Conservation (phyloP, 92 coral and sea anemone species). For the Epizoanthus scotinus region DNA sequence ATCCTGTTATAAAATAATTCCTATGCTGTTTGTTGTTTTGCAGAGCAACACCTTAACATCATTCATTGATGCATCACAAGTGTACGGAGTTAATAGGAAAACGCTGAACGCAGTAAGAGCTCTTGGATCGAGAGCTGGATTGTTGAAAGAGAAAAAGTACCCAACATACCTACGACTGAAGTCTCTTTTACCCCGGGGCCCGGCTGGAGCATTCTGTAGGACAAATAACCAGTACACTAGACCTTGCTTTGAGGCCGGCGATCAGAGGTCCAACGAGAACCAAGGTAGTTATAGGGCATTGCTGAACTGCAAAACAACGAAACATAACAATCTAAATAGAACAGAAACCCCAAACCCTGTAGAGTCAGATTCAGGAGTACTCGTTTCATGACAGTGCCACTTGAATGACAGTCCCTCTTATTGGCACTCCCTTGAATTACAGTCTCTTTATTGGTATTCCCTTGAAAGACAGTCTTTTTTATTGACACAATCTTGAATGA, state of each 20-base stretch:
- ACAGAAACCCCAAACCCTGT: no score
- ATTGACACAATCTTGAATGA: no score
- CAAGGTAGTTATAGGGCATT: neutral
- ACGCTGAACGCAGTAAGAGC: neutral
- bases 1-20: no score
- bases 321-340: no score
- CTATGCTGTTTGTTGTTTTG: neutral
- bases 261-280: constrained; percentile 2
- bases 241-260: neutral
- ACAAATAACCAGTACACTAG: neutral
- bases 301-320: neutral
- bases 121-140: no score
- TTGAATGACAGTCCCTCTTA: no score
- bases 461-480: no score
- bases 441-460: no score
- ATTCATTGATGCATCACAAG: constrained; percentile 2
- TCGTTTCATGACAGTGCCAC: no score
- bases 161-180: neutral
- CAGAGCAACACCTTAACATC: neutral
- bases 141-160: neutral
- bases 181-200: neutral
- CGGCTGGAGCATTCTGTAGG: neutral
- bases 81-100: neutral
- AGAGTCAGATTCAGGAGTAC: no score
- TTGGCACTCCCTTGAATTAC: no score